These are phyloP conservation scores for Turdus rufiventris DNA, from an alignment of 2,113 vertebrate species.

Conservation along the genomic window DNA sequence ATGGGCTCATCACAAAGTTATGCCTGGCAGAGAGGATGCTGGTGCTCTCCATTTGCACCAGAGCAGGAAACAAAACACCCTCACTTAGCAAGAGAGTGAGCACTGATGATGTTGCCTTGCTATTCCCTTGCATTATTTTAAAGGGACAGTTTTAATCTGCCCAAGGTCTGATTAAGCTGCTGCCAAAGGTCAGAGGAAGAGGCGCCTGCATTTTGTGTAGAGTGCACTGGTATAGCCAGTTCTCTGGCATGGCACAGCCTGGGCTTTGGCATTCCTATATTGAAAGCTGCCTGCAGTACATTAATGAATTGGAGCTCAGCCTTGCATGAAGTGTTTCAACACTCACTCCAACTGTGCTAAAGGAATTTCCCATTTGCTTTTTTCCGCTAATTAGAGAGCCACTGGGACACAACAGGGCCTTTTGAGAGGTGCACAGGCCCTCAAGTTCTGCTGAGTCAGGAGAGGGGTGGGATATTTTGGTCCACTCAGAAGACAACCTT, in stretches of 20 bases:
- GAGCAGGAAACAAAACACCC: background rate
- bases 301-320: background rate
- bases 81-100: fast-evolving
- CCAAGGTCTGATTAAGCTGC: background rate
- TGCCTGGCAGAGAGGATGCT: background rate
- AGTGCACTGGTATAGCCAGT: background rate
- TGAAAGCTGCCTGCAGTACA: background rate
- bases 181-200: background rate
- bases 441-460: background rate
- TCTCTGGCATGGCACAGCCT: background rate
- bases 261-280: background rate
- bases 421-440: background rate
- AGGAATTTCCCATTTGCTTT: conserved; percentile 3
- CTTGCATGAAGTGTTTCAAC: background rate
- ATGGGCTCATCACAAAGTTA: fast-evolving
- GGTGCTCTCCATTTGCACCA: background rate
- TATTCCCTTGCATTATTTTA: background rate
- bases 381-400: background rate
- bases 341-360: background rate
- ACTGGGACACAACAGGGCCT: background rate
- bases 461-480: background rate
- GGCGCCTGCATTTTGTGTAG: background rate
- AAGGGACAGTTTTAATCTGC: background rate
- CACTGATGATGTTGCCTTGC: fast-evolving
- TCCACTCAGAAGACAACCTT: fast-evolving